Base-by-base conservation (phyloP, 2,888 invertebrate species). In the Tupiocoris notatus region DNA sequence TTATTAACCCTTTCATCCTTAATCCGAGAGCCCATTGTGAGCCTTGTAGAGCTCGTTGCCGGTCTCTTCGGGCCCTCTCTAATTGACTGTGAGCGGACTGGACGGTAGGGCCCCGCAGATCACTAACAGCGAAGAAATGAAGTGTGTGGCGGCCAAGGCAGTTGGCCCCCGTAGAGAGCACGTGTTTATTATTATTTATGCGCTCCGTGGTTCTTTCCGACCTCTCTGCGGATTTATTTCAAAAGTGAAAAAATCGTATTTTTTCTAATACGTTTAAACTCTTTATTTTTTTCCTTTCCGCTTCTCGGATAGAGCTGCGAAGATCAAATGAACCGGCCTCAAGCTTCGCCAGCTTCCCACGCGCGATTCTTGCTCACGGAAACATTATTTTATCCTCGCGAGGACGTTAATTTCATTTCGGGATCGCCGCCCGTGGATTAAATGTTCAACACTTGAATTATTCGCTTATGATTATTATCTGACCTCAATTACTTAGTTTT, bases 111-210 rank as follows among this genome's bases (percentile, higher is more conserved):
- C n/a, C n/a, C n/a, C n/a, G n/a, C n/a, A n/a, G n/a, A n/a, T n/a
- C n/a, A n/a, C n/a, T n/a, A n/a, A n/a, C n/a, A n/a, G n/a, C n/a
- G n/a, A n/a, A n/a, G n/a, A n/a, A n/a, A n/a, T n/a, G n/a, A n/a
- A n/a, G n/a, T n/a, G n/a, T n/a, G n/a, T n/a, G n/a, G n/a, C n/a
- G n/a, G n/a, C n/a, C n/a, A n/a, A n/a, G n/a, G n/a, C n/a, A n/a
- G n/a, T n/a, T 1, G 63, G 7, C n/a, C 73, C 61, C 73, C 63
- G 63, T 21, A 59, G 70, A 73, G 73, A 73, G 73, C 73, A 73
- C 73, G 73, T 73, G 73, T 73, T 73, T 73, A 73, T 73, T 73
- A 73, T 73, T 73, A 73, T 73, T 73, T 73, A 73, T 73, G 63
- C 62, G 20, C 63, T 20, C 54, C 22, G 62, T 39, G 73, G 61